phyloP scores from a whole-genome alignment of 2,113 vertebrate genomes.

The Neomonachus schauinslandi region DNA sequence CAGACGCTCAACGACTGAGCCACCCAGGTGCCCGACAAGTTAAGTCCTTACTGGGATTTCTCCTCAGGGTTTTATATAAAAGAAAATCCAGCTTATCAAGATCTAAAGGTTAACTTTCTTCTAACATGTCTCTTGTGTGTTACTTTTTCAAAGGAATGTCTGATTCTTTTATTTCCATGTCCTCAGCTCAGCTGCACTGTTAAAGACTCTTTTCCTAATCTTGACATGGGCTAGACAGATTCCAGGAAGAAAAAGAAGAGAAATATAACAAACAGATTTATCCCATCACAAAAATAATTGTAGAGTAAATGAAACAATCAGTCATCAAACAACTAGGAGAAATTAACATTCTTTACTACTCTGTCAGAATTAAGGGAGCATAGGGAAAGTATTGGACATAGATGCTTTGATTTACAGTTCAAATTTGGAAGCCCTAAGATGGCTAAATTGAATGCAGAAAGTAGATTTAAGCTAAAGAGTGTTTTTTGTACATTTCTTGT shows the following conservation, averaged over 20 bases:
- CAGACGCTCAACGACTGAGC: no score
- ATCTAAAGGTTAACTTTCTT: not conserved
- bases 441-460: not conserved
- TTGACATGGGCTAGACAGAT: not conserved
- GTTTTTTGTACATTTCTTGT: not conserved
- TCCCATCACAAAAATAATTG: not conserved
- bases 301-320: not conserved
- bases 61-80: not conserved
- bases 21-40: not conserved
- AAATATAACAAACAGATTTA: not conserved
- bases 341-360: not conserved
- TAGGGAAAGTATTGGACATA: not conserved
- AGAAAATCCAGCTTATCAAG: constrained; percentile 14
- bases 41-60: not conserved
- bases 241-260: not conserved
- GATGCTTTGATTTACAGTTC: not conserved
- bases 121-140: not conserved
- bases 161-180: not conserved
- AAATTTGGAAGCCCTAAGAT: not conserved
- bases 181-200: not conserved
- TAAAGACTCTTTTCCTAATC: not conserved
- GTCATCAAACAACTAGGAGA: not conserved
- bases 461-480: not conserved
- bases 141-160: not conserved
- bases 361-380: not conserved